Conservation (phyloP, 2,113 vertebrate species). For the Catharus fuscescens region DNA sequence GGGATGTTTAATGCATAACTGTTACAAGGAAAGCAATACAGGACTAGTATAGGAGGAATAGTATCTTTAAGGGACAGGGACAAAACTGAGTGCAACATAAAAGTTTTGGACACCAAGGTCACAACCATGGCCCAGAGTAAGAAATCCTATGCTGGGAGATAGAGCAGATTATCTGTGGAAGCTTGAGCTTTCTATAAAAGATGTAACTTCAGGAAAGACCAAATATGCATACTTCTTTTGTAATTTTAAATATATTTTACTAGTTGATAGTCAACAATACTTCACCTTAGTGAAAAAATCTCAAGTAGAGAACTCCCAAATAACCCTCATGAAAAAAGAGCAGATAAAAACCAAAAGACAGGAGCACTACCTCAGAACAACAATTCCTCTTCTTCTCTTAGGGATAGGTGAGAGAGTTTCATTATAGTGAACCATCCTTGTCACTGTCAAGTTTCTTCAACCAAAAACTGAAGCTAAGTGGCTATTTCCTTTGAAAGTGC, state of each 20-base stretch:
- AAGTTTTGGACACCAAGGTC: neutral
- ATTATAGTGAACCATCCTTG: neutral
- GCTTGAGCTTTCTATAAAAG: neutral
- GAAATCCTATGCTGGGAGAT: neutral
- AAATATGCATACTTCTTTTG: neutral
- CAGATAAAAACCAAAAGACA: neutral
- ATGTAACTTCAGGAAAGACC: neutral
- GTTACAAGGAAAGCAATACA: neutral
- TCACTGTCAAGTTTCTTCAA: neutral
- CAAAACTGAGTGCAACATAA: neutral
- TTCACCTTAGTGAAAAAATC: neutral
- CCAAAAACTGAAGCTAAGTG: neutral
- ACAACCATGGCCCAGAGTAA: neutral
- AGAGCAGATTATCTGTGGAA: neutral
- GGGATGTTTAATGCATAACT: neutral
- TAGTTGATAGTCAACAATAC: neutral
- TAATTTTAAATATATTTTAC: neutral
- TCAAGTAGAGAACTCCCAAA: neutral
- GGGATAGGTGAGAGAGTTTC: neutral
- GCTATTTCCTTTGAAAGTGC: neutral
- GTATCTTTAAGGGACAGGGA: neutral
- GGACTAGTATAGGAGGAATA: neutral
- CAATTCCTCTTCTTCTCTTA: neutral
- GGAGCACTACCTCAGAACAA: neutral
- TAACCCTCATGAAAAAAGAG: neutral